Base-by-base conservation (phyloP, 1,140 invertebrate genomes). In the Xylocopa sonorina region DNA sequence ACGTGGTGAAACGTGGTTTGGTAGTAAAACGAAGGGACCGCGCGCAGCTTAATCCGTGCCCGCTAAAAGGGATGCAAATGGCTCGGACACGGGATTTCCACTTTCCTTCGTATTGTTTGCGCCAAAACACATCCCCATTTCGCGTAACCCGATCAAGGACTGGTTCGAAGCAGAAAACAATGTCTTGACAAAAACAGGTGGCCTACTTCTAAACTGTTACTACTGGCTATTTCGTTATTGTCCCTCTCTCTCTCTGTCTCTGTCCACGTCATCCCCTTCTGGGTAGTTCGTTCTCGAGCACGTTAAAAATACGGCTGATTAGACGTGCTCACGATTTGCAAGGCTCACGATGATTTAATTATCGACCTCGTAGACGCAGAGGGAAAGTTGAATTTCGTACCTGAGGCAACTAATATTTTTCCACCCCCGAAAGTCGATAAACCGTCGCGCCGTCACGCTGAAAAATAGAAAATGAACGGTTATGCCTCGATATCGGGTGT, bases 121-220 rank as follows among this genome's bases (percentile, higher is more conserved):
- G 18, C 16, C n/a, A 10, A 69, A 46, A 29, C 32, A 38, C 24
- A 29, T n/a, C 48, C 50, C 27, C 32, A 24, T 55, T 74, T 38
- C 43, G n/a, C 32, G 34, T n/a, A 29, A 43, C 62, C 58, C 14
- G 38, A n/a, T 46, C 46, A 51, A 55, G 46, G 46, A 29, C 73
- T 74, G 46, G 67, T 29, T 12, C 27, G 29, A 16, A 53, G 78
- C 24, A 27, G 51, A 53, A 63, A 74, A 81, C 67, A 53, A 81
- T 57, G 57, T 69, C 67, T 58, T n/a, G 32, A 58, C 66, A 80
- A 73, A 84, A 81, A 76, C 71, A 27, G 32, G 75, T 50, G 82
- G 6, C 71, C 83, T 80, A 83, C 71, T 84, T 84, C 3, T 48
- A 75, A 57, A 34, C 34, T 62, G 46, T 53, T 53, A n/a, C 21